Percentiles rank a stretch among this genome's conserved stretches.
phyloP scores from a whole-genome alignment of 1,140 invertebrate species.

The Pomacea maculata region DNA sequence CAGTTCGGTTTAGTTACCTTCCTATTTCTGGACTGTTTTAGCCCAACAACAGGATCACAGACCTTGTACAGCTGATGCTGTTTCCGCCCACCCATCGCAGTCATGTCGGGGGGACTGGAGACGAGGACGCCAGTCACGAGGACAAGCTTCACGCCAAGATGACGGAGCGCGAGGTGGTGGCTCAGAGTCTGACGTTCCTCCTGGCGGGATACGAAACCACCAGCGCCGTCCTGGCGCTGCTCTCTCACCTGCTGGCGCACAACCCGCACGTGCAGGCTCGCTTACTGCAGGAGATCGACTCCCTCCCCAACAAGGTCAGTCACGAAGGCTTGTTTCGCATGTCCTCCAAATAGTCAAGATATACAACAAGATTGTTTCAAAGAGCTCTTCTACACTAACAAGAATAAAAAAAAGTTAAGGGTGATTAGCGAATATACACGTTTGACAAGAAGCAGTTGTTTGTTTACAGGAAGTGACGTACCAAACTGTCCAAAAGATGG shows the following conservation, averaged over 20 bases:
- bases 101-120: background rate
- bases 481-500: slow-evolving; percentile 48
- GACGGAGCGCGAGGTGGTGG: slow-evolving; percentile 56
- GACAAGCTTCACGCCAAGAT: slow-evolving; percentile 26
- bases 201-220: slow-evolving; percentile 67
- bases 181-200: slow-evolving; percentile 58
- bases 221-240: slow-evolving; percentile 65
- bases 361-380: background rate
- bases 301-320: slow-evolving; percentile 33
- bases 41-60: slow-evolving; percentile 39
- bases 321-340: background rate
- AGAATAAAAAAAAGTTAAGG: too few relatives aligned
- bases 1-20: too few relatives aligned
- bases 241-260: slow-evolving; percentile 64
- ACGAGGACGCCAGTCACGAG: background rate
- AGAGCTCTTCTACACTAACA: too few relatives aligned
- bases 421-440: background rate
- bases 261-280: slow-evolving; percentile 66
- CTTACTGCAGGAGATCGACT: slow-evolving; percentile 63
- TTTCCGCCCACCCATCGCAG: slow-evolving; percentile 31
- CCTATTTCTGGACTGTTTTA: slow-evolving; percentile 17
- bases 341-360: background rate
- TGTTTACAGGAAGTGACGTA: slow-evolving; percentile 49
- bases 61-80: slow-evolving; percentile 59
- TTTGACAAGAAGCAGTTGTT: background rate